Base-by-base conservation (phyloP, 2,888 invertebrate species). In the Pandemis heparana region DNA sequence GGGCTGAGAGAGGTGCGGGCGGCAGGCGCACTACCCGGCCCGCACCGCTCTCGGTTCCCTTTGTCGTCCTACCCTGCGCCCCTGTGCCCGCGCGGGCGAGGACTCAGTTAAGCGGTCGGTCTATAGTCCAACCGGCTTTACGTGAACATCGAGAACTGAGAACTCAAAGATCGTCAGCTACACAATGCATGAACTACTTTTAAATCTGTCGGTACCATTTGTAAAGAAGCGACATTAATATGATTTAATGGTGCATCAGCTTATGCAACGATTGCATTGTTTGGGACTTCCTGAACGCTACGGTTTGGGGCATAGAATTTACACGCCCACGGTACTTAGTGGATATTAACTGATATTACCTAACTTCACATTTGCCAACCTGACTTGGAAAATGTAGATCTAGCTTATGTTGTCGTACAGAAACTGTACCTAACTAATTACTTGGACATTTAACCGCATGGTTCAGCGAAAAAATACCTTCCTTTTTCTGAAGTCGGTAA, bases 211-310 rank as follows among this genome's bases (percentile, higher is more conserved):
- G 9, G n/a, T 53, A 53, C 18, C 16, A 53, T 53, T 53, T 53
- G 9, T 41, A 62, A 62, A 41, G 41, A 62, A 41, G 41, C 61
- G 41, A 62, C 23, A 63, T 63, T 63, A 41, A 10, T 6, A 12
- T 43, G 62, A 18, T 43, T 39, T 60, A n/a, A 23, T 63, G 39
- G 12, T 63, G 62, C 62, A 63, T 63, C 23, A 12, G 18, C 18
- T 65, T 65, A 38, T 51, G 64, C 64, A 65, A 65, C 48, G 2
- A 16, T 16, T 39, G 64, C 38, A 65, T 65, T 51, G 48, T 65
- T 65, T 32, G 64, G 43, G 64, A 38, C 38, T 65, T 65, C 46
- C 48, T 51, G 64, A 65, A 32, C 51, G 10, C 48, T 38, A 51
- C 53, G 23, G 23, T 32, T 32, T 32, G 23, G 23, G 23, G 23